These are phyloP conservation scores for Trachurus trachurus DNA, from an alignment of 2,797 vertebrate species.

Conservation along the genomic window DNA sequence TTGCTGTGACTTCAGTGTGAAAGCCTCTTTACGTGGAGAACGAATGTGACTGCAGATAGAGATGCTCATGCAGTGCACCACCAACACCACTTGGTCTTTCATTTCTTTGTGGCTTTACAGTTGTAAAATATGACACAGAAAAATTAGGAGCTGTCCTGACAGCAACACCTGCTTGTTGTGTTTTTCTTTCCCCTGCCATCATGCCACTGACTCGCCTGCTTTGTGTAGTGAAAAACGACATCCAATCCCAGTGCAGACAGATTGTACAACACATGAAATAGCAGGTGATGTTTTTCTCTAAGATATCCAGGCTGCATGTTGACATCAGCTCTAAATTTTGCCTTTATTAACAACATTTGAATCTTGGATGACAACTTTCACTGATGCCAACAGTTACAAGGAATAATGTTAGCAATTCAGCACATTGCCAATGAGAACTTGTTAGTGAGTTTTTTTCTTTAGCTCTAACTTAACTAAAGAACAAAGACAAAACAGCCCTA, in stretches of 20 bases:
- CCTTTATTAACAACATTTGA: slow-evolving; percentile 14
- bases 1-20: not conserved
- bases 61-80: too few relatives aligned
- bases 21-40: not conserved
- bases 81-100: too few relatives aligned
- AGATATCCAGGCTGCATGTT: slow-evolving; percentile 52
- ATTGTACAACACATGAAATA: slow-evolving; percentile 58
- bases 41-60: too few relatives aligned
- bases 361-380: slow-evolving; percentile 6
- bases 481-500: not conserved
- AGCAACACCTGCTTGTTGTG: slow-evolving; percentile 24
- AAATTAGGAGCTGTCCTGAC: slow-evolving; percentile 11
- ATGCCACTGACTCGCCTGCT: slow-evolving; percentile 14
- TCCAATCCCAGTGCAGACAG: slow-evolving; percentile 41
- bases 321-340: slow-evolving; percentile 43
- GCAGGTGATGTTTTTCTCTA: slow-evolving; percentile 25
- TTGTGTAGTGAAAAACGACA: slow-evolving; percentile 45
- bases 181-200: not conserved
- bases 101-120: slow-evolving; percentile 8
- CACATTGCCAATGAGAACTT: not conserved
- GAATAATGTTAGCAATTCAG: not conserved
- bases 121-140: slow-evolving; percentile 10
- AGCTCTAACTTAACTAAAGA: not conserved
- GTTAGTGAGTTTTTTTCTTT: not conserved
- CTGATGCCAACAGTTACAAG: not conserved